A percentile compares a stretch with the other conserved stretches of the same genome.
Conservation (phyloP, 2,888 invertebrate genomes). For the Seira musarum region DNA sequence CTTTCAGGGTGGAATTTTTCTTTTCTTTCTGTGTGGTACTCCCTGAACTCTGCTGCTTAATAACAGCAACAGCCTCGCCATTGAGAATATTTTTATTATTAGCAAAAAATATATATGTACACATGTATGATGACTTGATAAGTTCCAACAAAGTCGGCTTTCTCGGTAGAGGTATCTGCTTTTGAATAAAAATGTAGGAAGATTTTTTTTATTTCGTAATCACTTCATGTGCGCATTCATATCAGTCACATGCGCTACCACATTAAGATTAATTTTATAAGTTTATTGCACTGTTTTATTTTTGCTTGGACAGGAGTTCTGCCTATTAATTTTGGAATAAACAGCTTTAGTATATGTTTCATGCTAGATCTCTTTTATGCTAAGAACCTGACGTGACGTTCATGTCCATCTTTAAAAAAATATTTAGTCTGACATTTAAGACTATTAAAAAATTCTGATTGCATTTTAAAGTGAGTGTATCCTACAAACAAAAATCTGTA, state of each 20-base stretch:
- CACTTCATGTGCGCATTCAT: not conserved
- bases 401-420: not conserved
- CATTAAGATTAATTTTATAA: not conserved
- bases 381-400: not conserved
- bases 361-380: not conserved
- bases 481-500: no score
- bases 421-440: no score
- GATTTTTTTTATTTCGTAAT: not conserved
- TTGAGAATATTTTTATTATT: not conserved
- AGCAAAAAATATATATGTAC: not conserved
- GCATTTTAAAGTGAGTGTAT: no score
- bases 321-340: no score
- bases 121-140: not conserved
- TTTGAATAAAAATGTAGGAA: not conserved
- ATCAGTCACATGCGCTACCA: not conserved
- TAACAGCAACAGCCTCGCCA: no score
- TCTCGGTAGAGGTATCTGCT: not conserved
- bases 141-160: not conserved
- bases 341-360: no score
- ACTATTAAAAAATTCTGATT: no score
- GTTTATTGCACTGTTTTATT: no score
- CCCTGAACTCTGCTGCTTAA: not conserved
- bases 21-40: constrained; percentile 43
- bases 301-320: no score
- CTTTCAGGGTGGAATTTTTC: not conserved